phyloP scores from a whole-genome alignment of 2,797 vertebrate species.

The Pogoniulus pusillus region DNA sequence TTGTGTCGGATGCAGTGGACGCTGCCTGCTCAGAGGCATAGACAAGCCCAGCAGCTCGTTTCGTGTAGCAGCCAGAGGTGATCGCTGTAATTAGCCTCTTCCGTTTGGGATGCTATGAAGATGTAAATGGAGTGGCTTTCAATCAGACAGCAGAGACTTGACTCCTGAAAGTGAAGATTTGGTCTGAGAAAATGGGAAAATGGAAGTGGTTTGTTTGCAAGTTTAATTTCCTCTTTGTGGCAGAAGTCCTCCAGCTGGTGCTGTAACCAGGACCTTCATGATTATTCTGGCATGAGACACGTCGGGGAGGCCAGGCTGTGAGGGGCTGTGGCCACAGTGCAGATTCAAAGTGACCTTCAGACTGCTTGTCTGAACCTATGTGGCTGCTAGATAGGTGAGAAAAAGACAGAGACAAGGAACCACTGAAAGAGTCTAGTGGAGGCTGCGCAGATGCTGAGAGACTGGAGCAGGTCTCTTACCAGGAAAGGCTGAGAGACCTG shows the following conservation, averaged over 20 bases:
- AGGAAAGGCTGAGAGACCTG: too few species aligned
- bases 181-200: neutral
- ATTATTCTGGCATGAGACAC: neutral
- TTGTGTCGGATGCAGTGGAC: neutral
- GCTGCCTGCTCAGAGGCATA: neutral
- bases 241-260: neutral
- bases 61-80: neutral
- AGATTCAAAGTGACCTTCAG: neutral
- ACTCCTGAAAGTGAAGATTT: neutral
- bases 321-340: neutral
- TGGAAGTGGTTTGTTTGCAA: neutral
- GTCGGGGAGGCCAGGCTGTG: neutral
- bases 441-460: too few species aligned
- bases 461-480: too few species aligned
- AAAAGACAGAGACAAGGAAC: neutral
- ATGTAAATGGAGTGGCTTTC: neutral
- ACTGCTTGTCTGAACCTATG: neutral
- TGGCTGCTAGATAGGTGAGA: neutral
- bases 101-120: neutral
- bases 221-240: neutral
- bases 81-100: neutral
- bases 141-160: neutral
- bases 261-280: neutral
- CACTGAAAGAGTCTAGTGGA: too few species aligned
- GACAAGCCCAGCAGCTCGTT: rapidly evolving